Evolutionary conservation across 2,888 invertebrate genomes (phyloP), one percentile per base, ranked within the genome.

Genomic region (Eurytoma adleriae): DNA sequence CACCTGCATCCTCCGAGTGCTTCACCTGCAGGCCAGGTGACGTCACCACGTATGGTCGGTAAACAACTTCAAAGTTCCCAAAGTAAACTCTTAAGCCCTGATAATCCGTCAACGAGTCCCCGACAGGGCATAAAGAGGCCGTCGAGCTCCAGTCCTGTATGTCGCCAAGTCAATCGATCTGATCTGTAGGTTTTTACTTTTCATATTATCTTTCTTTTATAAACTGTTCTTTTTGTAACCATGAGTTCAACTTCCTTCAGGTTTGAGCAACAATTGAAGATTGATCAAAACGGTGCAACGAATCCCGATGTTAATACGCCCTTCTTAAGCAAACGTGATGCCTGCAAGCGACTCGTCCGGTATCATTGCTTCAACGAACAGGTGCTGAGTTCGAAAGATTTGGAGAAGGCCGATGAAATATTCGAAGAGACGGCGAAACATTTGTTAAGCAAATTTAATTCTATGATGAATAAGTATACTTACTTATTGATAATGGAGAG

Each of bases 321-420:
- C 18, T 96, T 96, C 88, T 91, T 92, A 81, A 93, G 93, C 85
- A 94, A 94, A 85, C 93, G 93, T 81, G 96, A 96, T 87, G 96
- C 96, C 0, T 95, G 95, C 84, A 94, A 95, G 87, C 92, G 96
- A 71, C 91, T 96, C 69, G 93, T 96, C 76, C 92, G 92, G 83
- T 96, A 96, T 91, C 96, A 96, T 89, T 95, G 95, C 83, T 94
- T 94, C 90, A 94, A 95, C 87, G 93, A 94, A 84, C 93, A 93
- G 76, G 93, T 94, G 61, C 91, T 94, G 54, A 92, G 92, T 69
- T 91, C 93, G 83, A 93, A 94, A 82, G 93, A 95, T 86, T 91
- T 94, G 77, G 92, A 93, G 75, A 94, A 95, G 84, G 94, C 95
- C 40, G 95, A 95, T 85, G 93, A 94, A 84, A 93, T 94, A 86